Conservation (phyloP, 2,113 vertebrate genomes). For the Zapus hudsonius region DNA sequence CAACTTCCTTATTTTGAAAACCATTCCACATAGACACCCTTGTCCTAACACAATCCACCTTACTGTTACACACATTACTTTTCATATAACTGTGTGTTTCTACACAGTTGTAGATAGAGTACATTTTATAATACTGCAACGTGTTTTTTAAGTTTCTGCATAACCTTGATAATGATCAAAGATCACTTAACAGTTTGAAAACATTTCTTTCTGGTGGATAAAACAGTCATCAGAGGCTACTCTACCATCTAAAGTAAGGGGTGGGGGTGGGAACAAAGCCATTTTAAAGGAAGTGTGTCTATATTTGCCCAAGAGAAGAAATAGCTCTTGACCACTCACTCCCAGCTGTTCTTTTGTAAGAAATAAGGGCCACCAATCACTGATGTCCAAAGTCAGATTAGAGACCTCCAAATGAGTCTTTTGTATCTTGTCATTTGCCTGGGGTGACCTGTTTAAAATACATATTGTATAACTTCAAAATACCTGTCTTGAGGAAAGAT, state of each 20-base stretch:
- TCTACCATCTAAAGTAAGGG: not conserved
- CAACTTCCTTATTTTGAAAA: conserved; percentile 45
- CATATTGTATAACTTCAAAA: conserved; percentile 39
- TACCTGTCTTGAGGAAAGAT: conserved; percentile 6
- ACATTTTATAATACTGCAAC: conserved; percentile 11
- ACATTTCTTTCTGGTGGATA: conserved; percentile 1
- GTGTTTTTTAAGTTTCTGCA: conserved; percentile 20
- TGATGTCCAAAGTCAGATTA: not conserved
- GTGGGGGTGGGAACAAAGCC: not conserved
- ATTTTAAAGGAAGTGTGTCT: not conserved
- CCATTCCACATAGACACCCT: not conserved
- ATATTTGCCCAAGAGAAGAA: not conserved
- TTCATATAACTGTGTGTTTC: not conserved
- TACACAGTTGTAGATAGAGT: not conserved
- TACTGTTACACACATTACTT: not conserved
- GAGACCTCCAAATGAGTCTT: conserved; percentile 6
- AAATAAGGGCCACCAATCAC: not conserved
- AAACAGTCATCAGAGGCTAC: not conserved
- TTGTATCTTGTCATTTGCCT: not conserved
- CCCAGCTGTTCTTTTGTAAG: not conserved
- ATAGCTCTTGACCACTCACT: not conserved
- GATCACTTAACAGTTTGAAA: conserved; percentile 10
- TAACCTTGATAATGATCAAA: conserved; percentile 34
- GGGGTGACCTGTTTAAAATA: conserved; percentile 20
- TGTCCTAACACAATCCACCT: not conserved